Conservation (phyloP, 2,797 vertebrate species). For the Crenichthys baileyi region DNA sequence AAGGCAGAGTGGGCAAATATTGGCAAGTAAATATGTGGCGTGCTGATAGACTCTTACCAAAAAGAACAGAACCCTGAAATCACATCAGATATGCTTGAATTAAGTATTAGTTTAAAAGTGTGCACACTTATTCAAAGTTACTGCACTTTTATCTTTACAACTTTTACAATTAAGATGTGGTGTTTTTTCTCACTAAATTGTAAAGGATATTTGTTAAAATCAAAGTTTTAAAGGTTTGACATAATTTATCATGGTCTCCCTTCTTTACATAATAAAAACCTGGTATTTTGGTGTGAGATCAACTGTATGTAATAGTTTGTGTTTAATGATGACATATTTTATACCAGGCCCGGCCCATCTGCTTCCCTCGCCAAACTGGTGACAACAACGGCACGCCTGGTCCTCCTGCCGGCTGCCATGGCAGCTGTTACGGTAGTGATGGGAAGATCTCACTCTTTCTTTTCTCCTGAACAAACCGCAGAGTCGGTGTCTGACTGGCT, state of each 20-base stretch:
- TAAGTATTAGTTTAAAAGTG: background rate
- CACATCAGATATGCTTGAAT: too few relatives aligned
- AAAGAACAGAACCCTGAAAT: too few relatives aligned
- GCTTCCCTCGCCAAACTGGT: conserved; percentile 66
- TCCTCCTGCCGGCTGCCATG: conserved; percentile 71
- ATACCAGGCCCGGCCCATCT: conserved; percentile 77
- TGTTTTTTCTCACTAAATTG: too few relatives aligned
- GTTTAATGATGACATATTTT: conserved; percentile 66
- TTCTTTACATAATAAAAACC: background rate
- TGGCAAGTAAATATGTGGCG: too few relatives aligned
- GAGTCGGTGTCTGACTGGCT: conserved; percentile 53
- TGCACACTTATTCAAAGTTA: too few relatives aligned
- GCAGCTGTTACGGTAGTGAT: conserved; percentile 73
- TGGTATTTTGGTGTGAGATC: background rate
- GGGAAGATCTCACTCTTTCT: conserved; percentile 36
- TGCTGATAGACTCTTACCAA: too few relatives aligned
- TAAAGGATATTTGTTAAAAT: too few relatives aligned
- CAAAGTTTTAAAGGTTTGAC: too few relatives aligned
- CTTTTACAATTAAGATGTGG: too few relatives aligned
- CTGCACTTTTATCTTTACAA: too few relatives aligned
- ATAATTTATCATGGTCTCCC: background rate
- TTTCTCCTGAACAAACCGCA: conserved; percentile 6
- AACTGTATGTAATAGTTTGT: conserved; percentile 52
- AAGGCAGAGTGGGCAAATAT: too few relatives aligned
- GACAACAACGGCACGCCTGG: conserved; percentile 75